Evolutionary conservation across 2,113 vertebrate species (phyloP).

Genomic region (Centropus bengalensis): DNA sequence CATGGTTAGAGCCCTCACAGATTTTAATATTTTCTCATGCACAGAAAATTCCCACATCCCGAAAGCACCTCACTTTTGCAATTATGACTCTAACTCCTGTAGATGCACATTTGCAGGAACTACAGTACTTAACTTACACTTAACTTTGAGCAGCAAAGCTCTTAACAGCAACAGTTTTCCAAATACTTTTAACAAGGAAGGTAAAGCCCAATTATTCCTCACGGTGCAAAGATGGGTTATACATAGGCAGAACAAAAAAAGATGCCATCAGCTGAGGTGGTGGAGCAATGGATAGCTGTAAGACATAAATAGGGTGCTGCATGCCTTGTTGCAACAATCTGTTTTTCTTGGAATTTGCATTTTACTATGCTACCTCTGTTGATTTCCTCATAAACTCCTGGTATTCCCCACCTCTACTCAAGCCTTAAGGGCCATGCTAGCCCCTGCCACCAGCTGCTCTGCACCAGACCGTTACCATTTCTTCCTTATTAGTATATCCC

Average conservation of each 20-base stretch:
- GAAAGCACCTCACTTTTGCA: neutral
- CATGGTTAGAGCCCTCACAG: neutral
- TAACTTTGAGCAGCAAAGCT: neutral
- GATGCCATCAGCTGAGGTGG: fast-evolving
- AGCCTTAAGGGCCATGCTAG: fast-evolving
- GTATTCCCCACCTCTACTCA: fast-evolving
- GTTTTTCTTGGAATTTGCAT: neutral
- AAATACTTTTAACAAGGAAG: neutral
- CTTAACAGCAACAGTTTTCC: neutral
- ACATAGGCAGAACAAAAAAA: fast-evolving
- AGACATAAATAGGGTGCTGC: neutral
- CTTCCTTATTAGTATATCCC: neutral
- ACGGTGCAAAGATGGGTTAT: neutral
- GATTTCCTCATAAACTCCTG: neutral
- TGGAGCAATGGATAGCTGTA: neutral
- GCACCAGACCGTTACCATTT: neutral
- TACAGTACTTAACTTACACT: neutral
- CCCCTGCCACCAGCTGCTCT: neutral
- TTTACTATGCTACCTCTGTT: neutral
- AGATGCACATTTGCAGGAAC: fast-evolving
- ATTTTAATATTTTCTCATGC: neutral
- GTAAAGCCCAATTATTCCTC: neutral
- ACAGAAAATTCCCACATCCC: neutral
- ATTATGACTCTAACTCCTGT: neutral
- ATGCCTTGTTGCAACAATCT: neutral